phyloP scores from a whole-genome alignment of 2,797 vertebrate genomes.

The Channa striata region DNA sequence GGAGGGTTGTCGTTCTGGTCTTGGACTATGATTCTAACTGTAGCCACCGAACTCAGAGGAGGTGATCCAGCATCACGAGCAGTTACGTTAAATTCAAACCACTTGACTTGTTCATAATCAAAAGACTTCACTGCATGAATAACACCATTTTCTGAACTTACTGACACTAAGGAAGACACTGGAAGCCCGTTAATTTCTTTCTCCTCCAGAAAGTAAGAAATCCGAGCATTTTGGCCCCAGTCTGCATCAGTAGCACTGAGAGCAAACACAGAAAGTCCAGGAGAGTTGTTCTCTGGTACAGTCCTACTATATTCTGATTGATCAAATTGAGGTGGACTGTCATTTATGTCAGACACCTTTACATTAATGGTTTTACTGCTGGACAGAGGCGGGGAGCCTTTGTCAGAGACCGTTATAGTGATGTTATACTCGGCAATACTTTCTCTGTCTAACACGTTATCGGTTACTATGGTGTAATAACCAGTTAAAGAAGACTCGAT shows the following conservation, averaged over 20 bases:
- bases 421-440: constrained; percentile 77
- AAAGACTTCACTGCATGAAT: constrained; percentile 58
- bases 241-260: constrained; percentile 81
- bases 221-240: constrained; percentile 77
- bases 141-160: constrained; percentile 69
- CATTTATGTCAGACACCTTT: constrained; percentile 81
- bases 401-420: constrained; percentile 79
- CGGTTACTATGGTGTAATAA: constrained; percentile 82
- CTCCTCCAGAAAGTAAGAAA: constrained; percentile 81
- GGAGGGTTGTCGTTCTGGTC: too few species aligned
- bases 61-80: constrained; percentile 77
- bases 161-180: constrained; percentile 77
- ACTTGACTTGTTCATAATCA: constrained; percentile 73
- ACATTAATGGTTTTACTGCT: constrained; percentile 68
- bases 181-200: constrained; percentile 58
- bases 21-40: too few species aligned
- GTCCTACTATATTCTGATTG: constrained; percentile 64
- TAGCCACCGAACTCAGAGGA: constrained; percentile 53
- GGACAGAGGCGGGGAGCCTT: constrained; percentile 75
- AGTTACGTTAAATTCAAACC: constrained; percentile 59
- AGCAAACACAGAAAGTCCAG: constrained; percentile 77
- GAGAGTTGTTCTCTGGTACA: constrained; percentile 80
- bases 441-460: constrained; percentile 79
- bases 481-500: constrained; percentile 75
- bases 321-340: constrained; percentile 78